A percentile compares a stretch with the other conserved stretches of the same genome.
phyloP scores from a whole-genome alignment of 2,888 invertebrate genomes.

The Drosophila stalkeri region DNA sequence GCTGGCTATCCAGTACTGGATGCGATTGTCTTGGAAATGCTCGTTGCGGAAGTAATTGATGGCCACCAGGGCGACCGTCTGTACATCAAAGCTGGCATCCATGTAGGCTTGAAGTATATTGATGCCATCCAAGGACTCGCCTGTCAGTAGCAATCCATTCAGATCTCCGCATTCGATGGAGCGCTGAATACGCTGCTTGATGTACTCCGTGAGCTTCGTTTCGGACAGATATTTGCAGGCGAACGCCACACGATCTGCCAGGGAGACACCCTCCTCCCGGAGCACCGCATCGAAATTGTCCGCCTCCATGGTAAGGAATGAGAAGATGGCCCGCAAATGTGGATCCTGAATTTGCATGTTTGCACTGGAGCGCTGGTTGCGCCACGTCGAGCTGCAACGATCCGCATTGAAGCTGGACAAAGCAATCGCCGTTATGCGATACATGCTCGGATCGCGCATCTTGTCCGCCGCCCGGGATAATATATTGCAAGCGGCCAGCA shows the following conservation, averaged over 20 bases:
- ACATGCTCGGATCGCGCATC: constrained; percentile 82
- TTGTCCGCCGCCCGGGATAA: constrained; percentile 90
- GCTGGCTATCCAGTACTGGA: constrained; percentile 91
- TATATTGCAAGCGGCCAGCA: constrained; percentile 93
- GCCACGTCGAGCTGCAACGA: constrained; percentile 90
- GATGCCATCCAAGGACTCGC: constrained; percentile 91
- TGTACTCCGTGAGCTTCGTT: constrained; percentile 91
- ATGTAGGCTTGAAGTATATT: constrained; percentile 90
- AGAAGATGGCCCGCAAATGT: constrained; percentile 95
- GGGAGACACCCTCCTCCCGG: constrained; percentile 93
- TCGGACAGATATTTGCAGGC: constrained; percentile 95
- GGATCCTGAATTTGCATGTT: constrained; percentile 93
- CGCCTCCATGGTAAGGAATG: constrained; percentile 93
- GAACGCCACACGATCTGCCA: constrained; percentile 96
- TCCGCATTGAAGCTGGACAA: constrained; percentile 95
- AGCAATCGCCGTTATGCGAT: constrained; percentile 89
- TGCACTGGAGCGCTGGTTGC: constrained; percentile 90
- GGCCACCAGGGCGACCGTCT: constrained; percentile 93
- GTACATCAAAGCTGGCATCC: constrained; percentile 95
- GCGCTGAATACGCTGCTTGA: constrained; percentile 89
- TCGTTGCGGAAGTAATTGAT: constrained; percentile 91
- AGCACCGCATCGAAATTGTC: constrained; percentile 91
- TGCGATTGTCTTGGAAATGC: constrained; percentile 87
- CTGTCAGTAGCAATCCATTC: constrained; percentile 94
- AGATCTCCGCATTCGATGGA: constrained; percentile 92